Conservation (phyloP, 2,113 vertebrate species). For the Triplophysa dalaica region DNA sequence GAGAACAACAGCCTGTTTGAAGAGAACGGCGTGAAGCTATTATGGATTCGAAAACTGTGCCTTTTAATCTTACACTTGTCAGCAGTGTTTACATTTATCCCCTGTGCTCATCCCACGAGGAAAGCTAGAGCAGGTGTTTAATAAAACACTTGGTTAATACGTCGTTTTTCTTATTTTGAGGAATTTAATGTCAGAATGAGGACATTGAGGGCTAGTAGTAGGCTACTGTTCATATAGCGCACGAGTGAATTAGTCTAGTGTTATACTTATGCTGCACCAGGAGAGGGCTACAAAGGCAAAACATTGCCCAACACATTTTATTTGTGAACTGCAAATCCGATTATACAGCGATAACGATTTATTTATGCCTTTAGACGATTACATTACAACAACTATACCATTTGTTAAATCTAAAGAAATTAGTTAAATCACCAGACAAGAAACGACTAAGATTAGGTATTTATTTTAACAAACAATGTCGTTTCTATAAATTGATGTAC, state of each 20-base stretch:
- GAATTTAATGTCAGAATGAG: neutral
- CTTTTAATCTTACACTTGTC: neutral
- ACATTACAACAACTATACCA: neutral
- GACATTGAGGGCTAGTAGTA: neutral
- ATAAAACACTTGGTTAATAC: neutral
- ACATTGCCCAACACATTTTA: neutral
- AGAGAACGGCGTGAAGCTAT: too few relatives aligned
- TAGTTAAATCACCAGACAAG: too few relatives aligned
- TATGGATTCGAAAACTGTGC: neutral
- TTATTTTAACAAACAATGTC: too few relatives aligned
- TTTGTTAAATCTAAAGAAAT: too few relatives aligned
- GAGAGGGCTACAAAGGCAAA: slow-evolving; percentile 29
- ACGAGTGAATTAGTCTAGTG: neutral
- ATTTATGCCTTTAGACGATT: neutral
- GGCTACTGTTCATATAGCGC: neutral
- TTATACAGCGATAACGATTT: neutral
- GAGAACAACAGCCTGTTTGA: neutral
- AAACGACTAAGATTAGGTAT: too few relatives aligned
- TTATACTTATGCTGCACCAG: slow-evolving; percentile 22
- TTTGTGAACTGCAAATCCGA: neutral
- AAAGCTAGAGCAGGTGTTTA: neutral
- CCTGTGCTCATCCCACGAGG: neutral
- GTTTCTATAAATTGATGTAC: too few relatives aligned
- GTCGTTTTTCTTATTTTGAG: neutral
- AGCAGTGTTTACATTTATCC: neutral